Conservation (phyloP, 2,797 vertebrate species). For the Micromesistius poutassou region DNA sequence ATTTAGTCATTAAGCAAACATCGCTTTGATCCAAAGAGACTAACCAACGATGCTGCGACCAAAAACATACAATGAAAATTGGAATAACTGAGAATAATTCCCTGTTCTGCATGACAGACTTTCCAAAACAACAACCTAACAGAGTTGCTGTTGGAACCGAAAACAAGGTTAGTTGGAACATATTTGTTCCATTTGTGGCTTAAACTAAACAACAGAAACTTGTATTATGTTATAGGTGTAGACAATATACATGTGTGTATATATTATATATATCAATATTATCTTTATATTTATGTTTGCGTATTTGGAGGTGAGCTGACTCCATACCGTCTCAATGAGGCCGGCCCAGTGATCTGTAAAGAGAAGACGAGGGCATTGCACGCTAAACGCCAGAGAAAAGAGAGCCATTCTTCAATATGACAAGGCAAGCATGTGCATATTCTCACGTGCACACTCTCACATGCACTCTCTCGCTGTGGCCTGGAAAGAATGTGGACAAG, state of each 20-base stretch:
- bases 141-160: no score
- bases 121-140: no score
- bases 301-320: neutral
- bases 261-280: neutral
- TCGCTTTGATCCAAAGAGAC: neutral
- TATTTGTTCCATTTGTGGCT: neutral
- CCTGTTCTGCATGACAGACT: neutral
- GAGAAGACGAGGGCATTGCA: slow-evolving; percentile 43
- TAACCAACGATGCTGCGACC: neutral
- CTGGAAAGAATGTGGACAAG: slow-evolving; percentile 43
- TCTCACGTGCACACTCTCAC: neutral
- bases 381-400: slow-evolving; percentile 34
- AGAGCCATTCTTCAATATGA: slow-evolving; percentile 55
- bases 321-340: neutral
- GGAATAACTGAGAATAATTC: slow-evolving; percentile 8
- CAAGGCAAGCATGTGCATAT: slow-evolving; percentile 45
- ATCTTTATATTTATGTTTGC: neutral
- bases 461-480: neutral
- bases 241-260: neutral
- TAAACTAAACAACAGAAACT: neutral
- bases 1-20: neutral
- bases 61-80: slow-evolving; percentile 16
- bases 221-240: neutral
- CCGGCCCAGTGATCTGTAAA: slow-evolving; percentile 38
- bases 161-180: no score